Evolutionary conservation across 2,888 invertebrate species (phyloP), one percentile per base, ranked within the genome.

Genomic region (Ceriagrion tenellum): DNA sequence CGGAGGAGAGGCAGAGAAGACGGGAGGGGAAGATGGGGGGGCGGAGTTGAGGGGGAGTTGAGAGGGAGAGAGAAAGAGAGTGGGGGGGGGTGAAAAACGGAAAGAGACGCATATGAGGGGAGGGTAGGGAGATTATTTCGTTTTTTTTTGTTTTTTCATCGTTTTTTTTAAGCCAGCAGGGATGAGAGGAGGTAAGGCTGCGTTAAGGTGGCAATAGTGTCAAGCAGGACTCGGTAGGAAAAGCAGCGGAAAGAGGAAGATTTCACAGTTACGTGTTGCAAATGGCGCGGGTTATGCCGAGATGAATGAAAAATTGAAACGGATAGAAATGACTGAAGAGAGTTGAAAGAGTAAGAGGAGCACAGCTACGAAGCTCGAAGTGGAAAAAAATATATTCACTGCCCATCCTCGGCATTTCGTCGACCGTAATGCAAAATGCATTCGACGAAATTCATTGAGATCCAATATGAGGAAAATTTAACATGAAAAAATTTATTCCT

Each of bases 221-320:
- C n/a, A 47, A 47, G 47, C 47, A 8, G 47, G 3, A n/a, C 4
- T 26, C 69, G 69, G 69, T 23, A 69, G 69, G 69, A 8, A 26
- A 30, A 6, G 81, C 35, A 13, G 81, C 8, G 74, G 74, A 13
- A 1, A 10, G 30, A 18, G 35, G 81, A 81, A 26, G 35, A 35
- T 35, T 81, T 81, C 81, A 81, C 35, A 81, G 30, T 35, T 81
- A 81, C 35, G 81, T 35, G 35, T 35, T 81, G 26, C 81, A n/a
- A 81, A 81, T 4, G 81, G 81, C 4, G 30, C 4, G 81, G 81
- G 30, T 35, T 35, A 81, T 35, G 13, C 35, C 30, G 81, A 35
- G 81, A 35, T 81, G 81, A 81, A 81, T 81, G 30, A 81, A 81
- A 81, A 81, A 81, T 81, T 81, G 35, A 81, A 81, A 35, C 35